A percentile compares a stretch with the other conserved stretches of the same genome.
Conservation (phyloP, 2,113 vertebrate species). For the Chloropsis hardwickii region DNA sequence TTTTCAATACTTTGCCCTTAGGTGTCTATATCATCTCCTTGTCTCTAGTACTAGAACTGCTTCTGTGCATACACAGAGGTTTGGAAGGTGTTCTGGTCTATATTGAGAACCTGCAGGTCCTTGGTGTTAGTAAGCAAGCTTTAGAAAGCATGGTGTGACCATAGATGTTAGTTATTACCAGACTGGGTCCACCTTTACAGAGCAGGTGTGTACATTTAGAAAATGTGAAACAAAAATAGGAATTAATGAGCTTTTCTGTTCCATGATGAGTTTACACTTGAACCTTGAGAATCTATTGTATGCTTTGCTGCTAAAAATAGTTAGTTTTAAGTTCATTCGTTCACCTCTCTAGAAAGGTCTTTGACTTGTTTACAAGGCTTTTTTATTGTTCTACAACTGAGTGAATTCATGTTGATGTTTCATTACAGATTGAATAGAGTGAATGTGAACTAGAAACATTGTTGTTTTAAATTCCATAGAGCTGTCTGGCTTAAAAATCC, state of each 20-base stretch:
- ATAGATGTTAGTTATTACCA: background rate
- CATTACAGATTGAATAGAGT: background rate
- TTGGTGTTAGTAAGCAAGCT: background rate
- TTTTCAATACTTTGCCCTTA: background rate
- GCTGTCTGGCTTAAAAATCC: background rate
- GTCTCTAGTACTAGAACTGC: background rate
- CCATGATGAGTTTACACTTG: background rate
- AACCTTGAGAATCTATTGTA: background rate
- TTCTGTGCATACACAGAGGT: background rate
- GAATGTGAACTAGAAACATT: background rate
- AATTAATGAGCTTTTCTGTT: background rate
- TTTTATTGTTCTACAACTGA: background rate
- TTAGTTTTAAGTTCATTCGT: background rate
- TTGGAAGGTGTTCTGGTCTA: background rate
- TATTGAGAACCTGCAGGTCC: background rate
- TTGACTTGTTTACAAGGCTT: background rate
- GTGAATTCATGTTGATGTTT: background rate
- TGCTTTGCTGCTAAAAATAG: background rate
- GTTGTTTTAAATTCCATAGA: background rate
- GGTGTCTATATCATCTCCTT: background rate
- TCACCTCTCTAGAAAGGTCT: background rate
- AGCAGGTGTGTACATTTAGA: background rate
- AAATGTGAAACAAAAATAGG: background rate
- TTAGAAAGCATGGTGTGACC: background rate
- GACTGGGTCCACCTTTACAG: background rate